Percentiles rank a stretch among this genome's conserved stretches.
phyloP scores from a whole-genome alignment of 2,113 vertebrate species.

The Scopus umbretta region DNA sequence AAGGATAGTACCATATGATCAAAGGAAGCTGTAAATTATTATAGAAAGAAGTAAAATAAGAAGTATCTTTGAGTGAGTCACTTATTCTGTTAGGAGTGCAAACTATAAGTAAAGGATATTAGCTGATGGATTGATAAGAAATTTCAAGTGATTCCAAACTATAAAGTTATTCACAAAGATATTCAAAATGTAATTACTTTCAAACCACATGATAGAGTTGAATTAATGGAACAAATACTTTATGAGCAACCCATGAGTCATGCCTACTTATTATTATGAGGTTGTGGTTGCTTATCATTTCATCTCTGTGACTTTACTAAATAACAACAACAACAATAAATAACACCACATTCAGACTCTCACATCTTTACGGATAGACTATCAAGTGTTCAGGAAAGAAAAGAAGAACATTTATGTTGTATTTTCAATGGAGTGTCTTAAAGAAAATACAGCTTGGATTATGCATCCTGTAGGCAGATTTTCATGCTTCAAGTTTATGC shows the following conservation, averaged over 20 bases:
- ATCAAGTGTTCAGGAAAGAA: neutral
- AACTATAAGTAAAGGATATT: neutral
- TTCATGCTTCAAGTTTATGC: neutral
- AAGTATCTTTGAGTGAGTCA: neutral
- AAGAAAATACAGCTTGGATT: neutral
- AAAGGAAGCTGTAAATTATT: neutral
- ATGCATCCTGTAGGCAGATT: neutral
- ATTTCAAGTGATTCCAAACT: slow-evolving; percentile 17
- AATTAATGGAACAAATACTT: slow-evolving; percentile 14
- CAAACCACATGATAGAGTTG: neutral
- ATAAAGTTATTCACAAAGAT: slow-evolving; percentile 6
- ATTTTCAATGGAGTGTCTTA: neutral
- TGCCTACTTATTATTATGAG: neutral
- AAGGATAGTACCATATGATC: neutral
- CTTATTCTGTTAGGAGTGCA: neutral
- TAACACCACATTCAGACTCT: neutral
- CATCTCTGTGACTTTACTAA: slow-evolving; percentile 6
- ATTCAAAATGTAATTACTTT: slow-evolving; percentile 33
- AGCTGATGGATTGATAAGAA: neutral
- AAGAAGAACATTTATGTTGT: neutral
- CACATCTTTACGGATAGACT: neutral
- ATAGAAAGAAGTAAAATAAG: neutral
- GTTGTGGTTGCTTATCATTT: neutral
- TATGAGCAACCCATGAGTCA: neutral
- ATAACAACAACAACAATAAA: neutral